Evolutionary conservation across 2,113 vertebrate species (phyloP), one percentile per base, ranked within the genome.

Genomic region (Thryonomys swinderianus): DNA sequence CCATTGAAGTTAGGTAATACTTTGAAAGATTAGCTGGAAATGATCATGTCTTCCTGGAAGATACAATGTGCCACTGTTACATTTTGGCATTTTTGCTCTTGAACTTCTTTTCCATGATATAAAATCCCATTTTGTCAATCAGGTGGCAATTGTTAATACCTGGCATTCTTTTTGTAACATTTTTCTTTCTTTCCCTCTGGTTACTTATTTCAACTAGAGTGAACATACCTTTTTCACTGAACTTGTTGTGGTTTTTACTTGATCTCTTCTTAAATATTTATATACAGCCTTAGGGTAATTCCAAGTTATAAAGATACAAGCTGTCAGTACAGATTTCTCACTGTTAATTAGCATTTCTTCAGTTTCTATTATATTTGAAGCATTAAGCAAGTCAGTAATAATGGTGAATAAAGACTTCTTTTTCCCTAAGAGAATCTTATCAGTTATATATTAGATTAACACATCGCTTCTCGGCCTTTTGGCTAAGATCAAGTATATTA

Each of bases 301-400:
- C 57, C 79, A 97, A 95, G 94, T 97, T 98, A 97, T 98, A 95
- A 98, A 97, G 83, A 97, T 97, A 97, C 88, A 97, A 97, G 96
- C 96, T 98, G 97, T 98, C 92, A 7, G 94, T 97, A 98, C 97
- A 97, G 97, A 98, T 98, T 97, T 96, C 93, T 53, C 94, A 78
- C 12, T 94, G 93, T 98, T 98, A 98, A 98, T 98, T 98, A 98
- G 95, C 83, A 94, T 97, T 98, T 98, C 93, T 98, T 86, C 80
- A 98, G 94, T 97, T 98, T 97, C 87, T 97, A 0, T 97, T 96
- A 95, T 97, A 97, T 95, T 97, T 97, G 96, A 97, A 98, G 91
- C 93, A 97, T 97, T 98, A 97, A 98, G 96, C 97, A 98, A 97
- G 96, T 93, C 95, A 96, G 91, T 96, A 95, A 94, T 95, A 96